Base-by-base conservation (phyloP, 2,888 invertebrate species). In the Holacanthella duospinosa region DNA sequence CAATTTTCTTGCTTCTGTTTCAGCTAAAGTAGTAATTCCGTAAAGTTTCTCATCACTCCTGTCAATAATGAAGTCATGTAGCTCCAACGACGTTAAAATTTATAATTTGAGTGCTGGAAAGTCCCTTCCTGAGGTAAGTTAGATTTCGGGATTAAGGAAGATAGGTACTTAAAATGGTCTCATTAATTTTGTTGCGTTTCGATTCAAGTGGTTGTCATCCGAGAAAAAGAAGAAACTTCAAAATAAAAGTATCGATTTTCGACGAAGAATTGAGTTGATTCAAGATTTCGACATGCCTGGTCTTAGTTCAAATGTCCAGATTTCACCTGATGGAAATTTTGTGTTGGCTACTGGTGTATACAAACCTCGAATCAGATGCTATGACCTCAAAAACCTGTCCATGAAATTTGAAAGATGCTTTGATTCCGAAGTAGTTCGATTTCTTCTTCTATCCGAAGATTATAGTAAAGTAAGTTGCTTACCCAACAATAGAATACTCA, bases 241-340 rank as follows among this genome's bases (percentile, higher is more conserved):
- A 66, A 90, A 91, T 77, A 91, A 91, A 78, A 88, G 93, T 85
- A 86, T 88, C 44, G 95, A 94, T 76, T 82, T 96, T 57, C 82
- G 93, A 71, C 83, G 89, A 72, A 83, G 94, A 75, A 93, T 99
- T 73, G 93, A 97, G 78, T 84, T 99, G 53, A 91, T 99, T 70
- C 99, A 99, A 79, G 99, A 99, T 76, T 99, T 99, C 82, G 93
- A 95, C 73, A 99, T 99, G 99, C 97, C 99, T 28, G 92, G 87
- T 58, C 84, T 97, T 0, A 93, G 94, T 75, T 88, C 87, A 24
- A 85, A 85, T 60, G 82, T 99, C 27, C 82, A 85, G 74, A 83
- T 92, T 68, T 90, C 96, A 9, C 86, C 84, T 72, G 96, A 99
- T 81, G 89, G 91, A 24, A 88, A 95, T 70, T 95, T 89, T 75